Conservation (phyloP, 2,888 invertebrate species). For the Neria commutata region DNA sequence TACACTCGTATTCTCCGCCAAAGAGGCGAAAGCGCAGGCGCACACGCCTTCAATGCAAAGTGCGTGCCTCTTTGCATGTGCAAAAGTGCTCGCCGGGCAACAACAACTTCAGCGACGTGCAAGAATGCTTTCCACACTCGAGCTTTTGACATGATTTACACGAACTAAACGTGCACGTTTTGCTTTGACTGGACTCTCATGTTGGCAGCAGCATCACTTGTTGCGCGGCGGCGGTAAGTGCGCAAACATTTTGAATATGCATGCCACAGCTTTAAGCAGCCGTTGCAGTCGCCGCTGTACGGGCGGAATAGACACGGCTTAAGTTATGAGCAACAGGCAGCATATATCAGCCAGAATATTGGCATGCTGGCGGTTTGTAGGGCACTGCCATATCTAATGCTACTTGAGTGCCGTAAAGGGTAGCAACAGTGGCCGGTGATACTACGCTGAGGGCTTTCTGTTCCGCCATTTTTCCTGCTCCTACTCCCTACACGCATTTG, state of each 20-base stretch:
- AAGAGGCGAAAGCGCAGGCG: too few species aligned
- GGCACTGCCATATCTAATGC: too few species aligned
- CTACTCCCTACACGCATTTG: neutral
- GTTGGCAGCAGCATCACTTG: conserved; percentile 24
- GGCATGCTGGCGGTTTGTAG: too few species aligned
- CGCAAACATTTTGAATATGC: conserved; percentile 55
- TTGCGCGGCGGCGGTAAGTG: conserved; percentile 48
- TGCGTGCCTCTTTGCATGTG: too few species aligned
- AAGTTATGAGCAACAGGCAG: too few species aligned
- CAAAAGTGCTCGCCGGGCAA: neutral
- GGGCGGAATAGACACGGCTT: conserved; percentile 60
- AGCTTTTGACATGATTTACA: conserved; percentile 57
- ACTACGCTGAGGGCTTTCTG: conserved; percentile 31
- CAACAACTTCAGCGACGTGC: too few species aligned
- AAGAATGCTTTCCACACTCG: conserved; percentile 33
- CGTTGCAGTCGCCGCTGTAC: conserved; percentile 48
- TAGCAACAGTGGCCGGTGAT: too few species aligned
- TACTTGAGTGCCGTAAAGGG: too few species aligned
- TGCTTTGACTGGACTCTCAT: conserved; percentile 50
- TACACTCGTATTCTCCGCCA: too few species aligned
- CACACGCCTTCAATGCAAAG: too few species aligned
- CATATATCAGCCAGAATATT: conserved; percentile 56
- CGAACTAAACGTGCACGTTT: conserved; percentile 55
- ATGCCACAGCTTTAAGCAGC: conserved; percentile 46
- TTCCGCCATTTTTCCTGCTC: conserved; percentile 12